phyloP scores from a whole-genome alignment of 1,140 invertebrate genomes.

The Ceratosolen fusciceps region DNA sequence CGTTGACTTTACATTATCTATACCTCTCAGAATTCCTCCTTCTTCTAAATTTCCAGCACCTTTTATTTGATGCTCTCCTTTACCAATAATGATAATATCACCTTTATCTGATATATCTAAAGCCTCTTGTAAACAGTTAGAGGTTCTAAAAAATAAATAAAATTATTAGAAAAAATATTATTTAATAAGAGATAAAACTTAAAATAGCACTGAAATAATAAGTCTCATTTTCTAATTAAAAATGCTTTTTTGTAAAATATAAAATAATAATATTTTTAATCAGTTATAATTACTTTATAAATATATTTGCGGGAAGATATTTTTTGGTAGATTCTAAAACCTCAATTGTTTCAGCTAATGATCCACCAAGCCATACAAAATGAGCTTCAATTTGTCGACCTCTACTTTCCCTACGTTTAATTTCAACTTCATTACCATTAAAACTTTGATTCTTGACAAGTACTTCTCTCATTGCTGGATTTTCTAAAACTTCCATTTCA shows the following conservation, averaged over 20 bases:
- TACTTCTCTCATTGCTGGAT: constrained; percentile 73
- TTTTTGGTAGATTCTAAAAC: constrained; percentile 66
- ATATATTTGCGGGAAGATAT: constrained; percentile 61
- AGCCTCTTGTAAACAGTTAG: constrained; percentile 67
- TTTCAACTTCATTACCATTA: constrained; percentile 54
- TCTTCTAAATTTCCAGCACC: constrained; percentile 68
- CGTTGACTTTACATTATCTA: constrained; percentile 55
- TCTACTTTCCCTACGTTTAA: constrained; percentile 53
- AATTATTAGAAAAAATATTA: not conserved
- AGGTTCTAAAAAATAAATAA: constrained; percentile 58
- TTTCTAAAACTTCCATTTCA: constrained; percentile 76
- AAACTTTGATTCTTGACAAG: constrained; percentile 60
- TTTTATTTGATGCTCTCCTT: constrained; percentile 67
- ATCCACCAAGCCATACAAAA: constrained; percentile 71
- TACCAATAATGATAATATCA: constrained; percentile 69
- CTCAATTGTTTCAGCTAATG: constrained; percentile 67
- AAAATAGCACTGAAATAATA: not conserved
- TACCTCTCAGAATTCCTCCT: constrained; percentile 69
- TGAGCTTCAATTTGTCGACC: constrained; percentile 60
- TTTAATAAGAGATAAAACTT: not conserved
- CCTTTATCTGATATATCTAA: constrained; percentile 66
- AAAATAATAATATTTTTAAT: constrained; percentile 6
- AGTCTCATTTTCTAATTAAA: too few relatives aligned
- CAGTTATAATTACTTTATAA: constrained; percentile 60
- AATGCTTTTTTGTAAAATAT: not conserved